A percentile compares a stretch with the other conserved stretches of the same genome.
Conservation (phyloP, 2,113 vertebrate genomes). For the Ranitomeya imitator region DNA sequence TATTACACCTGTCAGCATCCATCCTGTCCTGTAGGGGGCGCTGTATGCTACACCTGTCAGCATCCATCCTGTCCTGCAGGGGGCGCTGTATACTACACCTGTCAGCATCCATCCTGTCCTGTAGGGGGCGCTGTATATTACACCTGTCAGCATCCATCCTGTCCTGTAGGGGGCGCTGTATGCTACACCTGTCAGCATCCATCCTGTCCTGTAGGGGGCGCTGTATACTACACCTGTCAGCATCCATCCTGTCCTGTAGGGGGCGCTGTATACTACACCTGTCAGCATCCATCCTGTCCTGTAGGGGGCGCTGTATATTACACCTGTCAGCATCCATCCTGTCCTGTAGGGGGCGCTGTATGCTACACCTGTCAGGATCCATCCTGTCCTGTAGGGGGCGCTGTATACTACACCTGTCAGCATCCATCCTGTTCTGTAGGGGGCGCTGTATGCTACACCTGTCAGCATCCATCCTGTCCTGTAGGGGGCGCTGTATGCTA, state of each 20-base stretch:
- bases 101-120: neutral
- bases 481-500: neutral
- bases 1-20: too few relatives aligned
- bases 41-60: neutral
- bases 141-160: neutral
- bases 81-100: too few relatives aligned
- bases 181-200: too few relatives aligned
- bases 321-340: neutral
- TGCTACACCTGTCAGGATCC: too few relatives aligned
- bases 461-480: neutral
- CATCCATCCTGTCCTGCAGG: neutral
- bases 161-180: neutral
- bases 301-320: neutral
- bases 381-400: neutral
- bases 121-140: neutral
- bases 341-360: neutral
- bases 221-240: neutral
- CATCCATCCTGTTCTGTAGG: neutral
- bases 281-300: neutral
- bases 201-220: neutral
- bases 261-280: too few relatives aligned
- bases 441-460: too few relatives aligned
- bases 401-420: neutral
- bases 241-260: neutral
- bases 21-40: neutral